Percentiles rank a stretch among this genome's conserved stretches.
phyloP scores from a whole-genome alignment of 2,113 vertebrate genomes.

The Astur gentilis region DNA sequence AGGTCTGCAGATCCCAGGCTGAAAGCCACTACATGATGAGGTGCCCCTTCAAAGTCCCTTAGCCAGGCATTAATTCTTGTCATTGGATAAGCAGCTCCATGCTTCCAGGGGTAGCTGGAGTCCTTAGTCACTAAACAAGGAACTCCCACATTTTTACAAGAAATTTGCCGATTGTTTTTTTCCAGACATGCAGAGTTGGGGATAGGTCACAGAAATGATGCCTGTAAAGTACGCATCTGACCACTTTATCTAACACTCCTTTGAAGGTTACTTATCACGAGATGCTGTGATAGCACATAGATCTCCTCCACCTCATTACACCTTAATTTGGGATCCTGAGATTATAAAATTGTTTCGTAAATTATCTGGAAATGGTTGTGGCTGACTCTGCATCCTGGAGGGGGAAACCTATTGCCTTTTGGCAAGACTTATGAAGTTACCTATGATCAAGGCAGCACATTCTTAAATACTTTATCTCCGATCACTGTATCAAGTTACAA shows the following conservation, averaged over 20 bases:
- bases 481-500: background rate
- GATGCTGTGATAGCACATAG: background rate
- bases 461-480: background rate
- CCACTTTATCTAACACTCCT: background rate
- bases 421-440: background rate
- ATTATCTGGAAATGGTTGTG: constrained; percentile 14
- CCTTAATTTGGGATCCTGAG: background rate
- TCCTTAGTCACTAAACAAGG: background rate
- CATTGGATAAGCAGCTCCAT: background rate
- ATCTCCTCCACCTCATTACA: background rate
- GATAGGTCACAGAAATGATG: background rate
- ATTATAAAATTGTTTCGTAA: background rate
- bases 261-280: background rate
- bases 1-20: background rate
- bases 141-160: background rate
- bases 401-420: background rate
- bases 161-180: background rate
- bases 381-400: background rate
- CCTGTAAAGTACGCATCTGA: accelerated
- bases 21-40: background rate
- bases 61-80: background rate
- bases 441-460: background rate
- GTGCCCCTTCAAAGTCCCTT: background rate
- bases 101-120: background rate
- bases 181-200: background rate